phyloP scores from a whole-genome alignment of 1,140 invertebrate genomes.

The Ganaspis sp. region DNA sequence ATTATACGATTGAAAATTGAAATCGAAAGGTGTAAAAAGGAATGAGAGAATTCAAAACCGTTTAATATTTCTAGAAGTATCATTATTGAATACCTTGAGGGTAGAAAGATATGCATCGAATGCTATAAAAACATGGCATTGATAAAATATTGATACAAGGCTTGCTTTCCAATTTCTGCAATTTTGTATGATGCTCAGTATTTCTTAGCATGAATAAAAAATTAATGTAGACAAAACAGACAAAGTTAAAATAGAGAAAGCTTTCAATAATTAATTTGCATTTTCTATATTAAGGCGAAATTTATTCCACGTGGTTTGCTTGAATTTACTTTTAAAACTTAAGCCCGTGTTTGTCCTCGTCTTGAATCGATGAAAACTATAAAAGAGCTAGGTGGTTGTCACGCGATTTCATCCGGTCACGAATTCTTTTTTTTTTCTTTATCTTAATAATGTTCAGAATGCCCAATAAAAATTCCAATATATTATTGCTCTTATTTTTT shows the following conservation, averaged over 20 bases:
- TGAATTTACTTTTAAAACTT: conserved; percentile 12
- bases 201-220: not conserved
- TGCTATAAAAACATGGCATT: conserved; percentile 17
- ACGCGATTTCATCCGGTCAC: conserved; percentile 21
- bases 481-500: not conserved
- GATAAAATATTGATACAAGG: conserved; percentile 12
- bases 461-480: not conserved
- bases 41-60: not conserved
- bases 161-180: not conserved
- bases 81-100: conserved; percentile 13
- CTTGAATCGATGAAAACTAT: conserved; percentile 19
- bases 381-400: conserved; percentile 2
- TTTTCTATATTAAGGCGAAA: not conserved
- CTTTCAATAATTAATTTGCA: not conserved
- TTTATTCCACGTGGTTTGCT: not conserved
- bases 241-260: not conserved
- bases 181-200: conserved; percentile 3
- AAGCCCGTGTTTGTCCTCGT: conserved; percentile 6
- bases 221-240: not conserved
- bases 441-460: not conserved
- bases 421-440: conserved; percentile 7
- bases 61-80: not conserved
- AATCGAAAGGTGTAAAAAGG: not conserved
- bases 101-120: conserved; percentile 8
- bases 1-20: conserved; percentile 3